A percentile compares a stretch with the other conserved stretches of the same genome.
phyloP scores from a whole-genome alignment of 2,888 invertebrate genomes.

The Cotesia congregata region DNA sequence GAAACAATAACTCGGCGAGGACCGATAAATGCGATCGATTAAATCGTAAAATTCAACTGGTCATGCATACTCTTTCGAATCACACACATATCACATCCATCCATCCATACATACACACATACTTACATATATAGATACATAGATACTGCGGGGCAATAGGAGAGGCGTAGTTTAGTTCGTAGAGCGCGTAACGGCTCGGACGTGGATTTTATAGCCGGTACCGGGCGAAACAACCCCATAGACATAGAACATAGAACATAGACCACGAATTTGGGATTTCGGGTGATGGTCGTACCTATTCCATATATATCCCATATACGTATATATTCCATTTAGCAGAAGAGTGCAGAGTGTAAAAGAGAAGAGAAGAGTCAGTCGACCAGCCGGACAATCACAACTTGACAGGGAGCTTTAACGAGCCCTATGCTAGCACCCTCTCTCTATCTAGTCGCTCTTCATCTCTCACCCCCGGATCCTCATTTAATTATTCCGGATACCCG shows the following conservation, averaged over 20 bases:
- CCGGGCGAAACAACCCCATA: conserved; percentile 46
- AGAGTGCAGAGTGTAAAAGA: too few relatives aligned
- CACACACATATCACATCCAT: neutral
- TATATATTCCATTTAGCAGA: conserved; percentile 11
- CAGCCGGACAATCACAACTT: conserved; percentile 68
- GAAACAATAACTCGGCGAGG: conserved; percentile 31
- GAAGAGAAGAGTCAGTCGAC: conserved; percentile 53
- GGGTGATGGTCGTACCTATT: conserved; percentile 16
- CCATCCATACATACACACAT: too few relatives aligned
- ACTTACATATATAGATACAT: too few relatives aligned
- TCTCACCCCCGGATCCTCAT: conserved; percentile 67
- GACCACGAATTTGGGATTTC: conserved; percentile 34
- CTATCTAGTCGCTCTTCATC: conserved; percentile 40
- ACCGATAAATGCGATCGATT: conserved; percentile 62
- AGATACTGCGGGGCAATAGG: neutral
- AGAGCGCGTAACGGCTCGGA: conserved; percentile 46
- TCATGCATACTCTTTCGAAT: neutral
- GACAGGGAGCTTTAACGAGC: conserved; percentile 70
- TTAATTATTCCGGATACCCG: conserved; percentile 69
- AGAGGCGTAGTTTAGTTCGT: conserved; percentile 25
- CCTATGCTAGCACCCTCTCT: conserved; percentile 59
- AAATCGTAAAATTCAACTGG: conserved; percentile 62
- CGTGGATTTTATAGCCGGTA: conserved; percentile 59
- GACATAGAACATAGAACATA: neutral
- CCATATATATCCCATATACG: conserved; percentile 12